Conservation (phyloP, 2,797 vertebrate species). For the Masticophis lateralis region DNA sequence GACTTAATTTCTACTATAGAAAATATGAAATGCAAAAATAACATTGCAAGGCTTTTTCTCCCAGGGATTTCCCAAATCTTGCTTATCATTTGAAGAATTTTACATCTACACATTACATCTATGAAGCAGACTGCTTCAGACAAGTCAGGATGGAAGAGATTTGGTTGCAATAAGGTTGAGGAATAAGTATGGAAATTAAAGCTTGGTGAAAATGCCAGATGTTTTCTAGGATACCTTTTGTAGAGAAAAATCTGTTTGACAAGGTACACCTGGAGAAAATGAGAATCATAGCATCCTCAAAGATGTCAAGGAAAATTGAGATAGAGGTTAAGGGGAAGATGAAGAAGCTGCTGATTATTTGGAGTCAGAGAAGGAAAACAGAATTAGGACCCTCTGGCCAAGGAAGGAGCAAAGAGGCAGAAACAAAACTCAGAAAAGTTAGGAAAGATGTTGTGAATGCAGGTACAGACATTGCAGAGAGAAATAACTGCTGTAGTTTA, state of each 20-base stretch:
- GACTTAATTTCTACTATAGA: neutral
- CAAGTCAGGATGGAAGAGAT: neutral
- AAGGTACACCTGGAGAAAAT: neutral
- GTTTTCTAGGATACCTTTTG: neutral
- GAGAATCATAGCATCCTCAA: neutral
- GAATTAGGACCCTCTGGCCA: neutral
- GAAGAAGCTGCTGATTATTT: neutral
- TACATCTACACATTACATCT: neutral
- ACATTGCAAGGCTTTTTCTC: neutral
- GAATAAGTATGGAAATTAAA: neutral
- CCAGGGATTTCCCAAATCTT: neutral
- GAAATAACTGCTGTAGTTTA: neutral
- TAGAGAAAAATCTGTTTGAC: neutral
- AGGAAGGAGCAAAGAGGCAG: neutral
- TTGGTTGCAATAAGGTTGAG: neutral
- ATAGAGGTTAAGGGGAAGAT: neutral
- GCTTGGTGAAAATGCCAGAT: neutral
- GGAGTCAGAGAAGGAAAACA: neutral
- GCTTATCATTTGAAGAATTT: neutral
- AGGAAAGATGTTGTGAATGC: neutral
- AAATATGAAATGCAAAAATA: neutral
- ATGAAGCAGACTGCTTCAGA: neutral
- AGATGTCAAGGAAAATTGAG: neutral
- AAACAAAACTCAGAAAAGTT: neutral
- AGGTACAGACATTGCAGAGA: neutral